Percentiles rank a stretch among this genome's conserved stretches.
Evolutionary conservation across 1,140 invertebrate species (phyloP).

Genomic region (Neelides sp.): DNA sequence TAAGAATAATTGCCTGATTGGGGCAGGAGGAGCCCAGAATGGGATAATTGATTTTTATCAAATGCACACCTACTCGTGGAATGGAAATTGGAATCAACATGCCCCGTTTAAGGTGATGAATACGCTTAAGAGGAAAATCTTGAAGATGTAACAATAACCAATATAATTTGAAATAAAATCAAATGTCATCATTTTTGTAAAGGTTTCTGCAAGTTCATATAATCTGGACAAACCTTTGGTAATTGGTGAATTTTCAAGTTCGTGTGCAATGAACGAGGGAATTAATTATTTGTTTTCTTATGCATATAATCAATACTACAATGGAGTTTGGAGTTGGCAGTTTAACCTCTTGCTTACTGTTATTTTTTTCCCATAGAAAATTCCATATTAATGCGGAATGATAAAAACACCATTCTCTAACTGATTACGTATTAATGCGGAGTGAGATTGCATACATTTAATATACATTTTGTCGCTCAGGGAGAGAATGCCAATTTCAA

Average conservation of each 20-base stretch:
- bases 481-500: no score
- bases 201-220: slow-evolving; percentile 33
- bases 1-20: slow-evolving; percentile 34
- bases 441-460: no score
- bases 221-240: slow-evolving; percentile 34
- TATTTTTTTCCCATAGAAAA: no score
- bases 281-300: slow-evolving; percentile 33
- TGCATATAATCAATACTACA: slow-evolving; percentile 34
- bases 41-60: slow-evolving; percentile 34
- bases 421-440: no score
- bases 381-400: no score
- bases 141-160: not conserved
- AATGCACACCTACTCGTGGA: slow-evolving; percentile 33
- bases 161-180: not conserved
- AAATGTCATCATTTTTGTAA: not conserved
- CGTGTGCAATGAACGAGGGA: slow-evolving; percentile 30
- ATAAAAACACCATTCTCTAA: no score
- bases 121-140: not conserved
- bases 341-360: no score
- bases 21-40: slow-evolving; percentile 31
- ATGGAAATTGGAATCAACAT: slow-evolving; percentile 30
- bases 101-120: slow-evolving; percentile 33
- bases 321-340: slow-evolving; percentile 36
- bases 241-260: slow-evolving; percentile 35
- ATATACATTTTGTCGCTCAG: no score